These are phyloP conservation scores for Meloidogyne floridensis DNA, from an alignment of 1,140 invertebrate genomes.

Conservation along the genomic window DNA sequence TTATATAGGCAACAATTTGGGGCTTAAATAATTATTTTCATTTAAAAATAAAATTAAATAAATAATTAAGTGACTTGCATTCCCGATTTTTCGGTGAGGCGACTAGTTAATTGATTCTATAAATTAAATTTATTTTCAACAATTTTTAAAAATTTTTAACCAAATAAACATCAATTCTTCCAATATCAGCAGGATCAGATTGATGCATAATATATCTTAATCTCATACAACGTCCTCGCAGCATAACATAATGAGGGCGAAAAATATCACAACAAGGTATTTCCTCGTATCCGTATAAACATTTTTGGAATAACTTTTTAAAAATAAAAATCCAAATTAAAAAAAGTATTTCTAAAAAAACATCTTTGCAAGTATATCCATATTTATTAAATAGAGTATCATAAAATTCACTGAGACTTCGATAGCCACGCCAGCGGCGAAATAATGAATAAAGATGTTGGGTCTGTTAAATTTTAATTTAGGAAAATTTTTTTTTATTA, in stretches of 20 bases:
- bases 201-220: constrained; percentile 34
- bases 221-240: constrained; percentile 41
- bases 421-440: constrained; percentile 32
- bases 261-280: constrained; percentile 45
- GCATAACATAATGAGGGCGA: constrained; percentile 41
- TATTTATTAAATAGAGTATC: constrained; percentile 42
- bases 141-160: neutral
- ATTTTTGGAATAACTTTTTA: constrained; percentile 35
- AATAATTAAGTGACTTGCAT: constrained; percentile 12
- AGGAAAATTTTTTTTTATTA: no score
- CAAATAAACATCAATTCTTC: constrained; percentile 31
- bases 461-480: neutral
- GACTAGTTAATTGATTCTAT: constrained; percentile 1
- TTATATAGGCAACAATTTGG: constrained; percentile 32
- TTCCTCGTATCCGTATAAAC: constrained; percentile 41
- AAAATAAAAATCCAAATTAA: neutral
- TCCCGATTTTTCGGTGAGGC: neutral
- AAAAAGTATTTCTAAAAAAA: neutral
- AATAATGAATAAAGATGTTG: constrained; percentile 31
- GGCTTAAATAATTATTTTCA: constrained; percentile 11
- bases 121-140: neutral
- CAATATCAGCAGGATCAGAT: constrained; percentile 32
- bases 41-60: neutral
- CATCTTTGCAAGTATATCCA: constrained; percentile 42
- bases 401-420: constrained; percentile 36